A percentile compares a stretch with the other conserved stretches of the same genome.
Evolutionary conservation across 37 sponge, comb jelly and placozoan species (phyloP).

Genomic region (Cliona cf. orientalis): DNA sequence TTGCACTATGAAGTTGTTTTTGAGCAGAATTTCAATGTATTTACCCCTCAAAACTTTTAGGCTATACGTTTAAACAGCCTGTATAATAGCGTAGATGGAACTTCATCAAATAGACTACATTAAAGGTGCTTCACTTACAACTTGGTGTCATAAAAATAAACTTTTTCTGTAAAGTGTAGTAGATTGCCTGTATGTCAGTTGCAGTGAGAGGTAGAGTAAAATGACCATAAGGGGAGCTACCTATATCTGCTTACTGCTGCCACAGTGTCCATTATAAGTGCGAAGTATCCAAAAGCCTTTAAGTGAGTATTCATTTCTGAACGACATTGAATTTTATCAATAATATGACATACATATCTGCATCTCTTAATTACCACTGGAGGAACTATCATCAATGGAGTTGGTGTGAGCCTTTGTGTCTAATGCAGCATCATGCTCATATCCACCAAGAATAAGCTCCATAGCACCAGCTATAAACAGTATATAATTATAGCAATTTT

Average conservation of each 20-base stretch:
- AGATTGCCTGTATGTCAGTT: too few relatives aligned
- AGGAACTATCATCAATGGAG: background rate
- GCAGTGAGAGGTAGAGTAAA: too few relatives aligned
- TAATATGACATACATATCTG: background rate
- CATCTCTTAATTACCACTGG: background rate
- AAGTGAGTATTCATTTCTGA: background rate
- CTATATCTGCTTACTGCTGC: background rate
- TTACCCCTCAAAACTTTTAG: too few relatives aligned
- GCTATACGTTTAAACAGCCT: too few relatives aligned
- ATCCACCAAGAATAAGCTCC: too few relatives aligned
- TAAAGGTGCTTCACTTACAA: too few relatives aligned
- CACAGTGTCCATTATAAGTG: constrained; percentile 1
- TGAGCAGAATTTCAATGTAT: too few relatives aligned
- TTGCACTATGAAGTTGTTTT: background rate
- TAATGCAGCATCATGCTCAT: too few relatives aligned
- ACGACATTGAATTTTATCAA: background rate
- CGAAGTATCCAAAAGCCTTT: background rate
- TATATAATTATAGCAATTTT: too few relatives aligned
- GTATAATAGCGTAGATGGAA: too few relatives aligned
- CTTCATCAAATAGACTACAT: too few relatives aligned
- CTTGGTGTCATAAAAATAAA: constrained; percentile 56
- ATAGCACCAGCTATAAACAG: too few relatives aligned
- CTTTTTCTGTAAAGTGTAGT: constrained; percentile 63
- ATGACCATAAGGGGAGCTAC: background rate
- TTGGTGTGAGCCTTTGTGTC: background rate